Evolutionary conservation across 2,113 vertebrate species (phyloP).

Genomic region (Colinus virginianus): DNA sequence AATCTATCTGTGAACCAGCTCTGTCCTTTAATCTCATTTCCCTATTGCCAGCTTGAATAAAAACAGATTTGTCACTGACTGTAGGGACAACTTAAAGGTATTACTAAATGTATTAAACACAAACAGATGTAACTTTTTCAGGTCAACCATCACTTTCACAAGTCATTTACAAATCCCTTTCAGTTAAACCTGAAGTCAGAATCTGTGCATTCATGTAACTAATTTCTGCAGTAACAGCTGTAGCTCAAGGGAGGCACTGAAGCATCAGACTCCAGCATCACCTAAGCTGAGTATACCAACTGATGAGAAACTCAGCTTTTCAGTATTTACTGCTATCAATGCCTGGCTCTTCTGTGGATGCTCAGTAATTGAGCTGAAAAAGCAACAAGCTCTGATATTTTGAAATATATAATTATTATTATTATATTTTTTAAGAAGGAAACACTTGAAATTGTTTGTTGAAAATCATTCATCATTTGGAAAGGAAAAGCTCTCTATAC

Average conservation of each 20-base stretch:
- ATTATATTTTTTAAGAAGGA: neutral
- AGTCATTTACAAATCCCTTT: neutral
- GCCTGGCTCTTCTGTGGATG: neutral
- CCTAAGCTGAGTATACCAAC: neutral
- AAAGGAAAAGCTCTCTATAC: neutral
- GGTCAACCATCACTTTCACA: neutral
- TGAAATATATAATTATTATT: neutral
- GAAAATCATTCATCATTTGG: neutral
- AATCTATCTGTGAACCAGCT: neutral
- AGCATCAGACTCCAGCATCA: neutral
- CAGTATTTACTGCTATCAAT: neutral
- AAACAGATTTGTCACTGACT: neutral
- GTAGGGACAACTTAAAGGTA: neutral
- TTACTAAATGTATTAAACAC: neutral
- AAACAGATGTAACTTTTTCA: neutral
- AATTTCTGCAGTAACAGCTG: neutral
- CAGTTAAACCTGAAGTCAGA: neutral
- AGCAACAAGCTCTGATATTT: neutral
- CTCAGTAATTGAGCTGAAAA: neutral
- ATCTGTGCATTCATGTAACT: neutral
- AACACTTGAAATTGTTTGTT: neutral
- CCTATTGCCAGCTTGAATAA: neutral
- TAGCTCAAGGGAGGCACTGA: accelerated
- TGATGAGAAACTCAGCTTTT: neutral
- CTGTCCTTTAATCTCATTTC: neutral